These are phyloP conservation scores for Pristionchus japonicus DNA, from an alignment of 2,888 invertebrate genomes.

Conservation along the genomic window DNA sequence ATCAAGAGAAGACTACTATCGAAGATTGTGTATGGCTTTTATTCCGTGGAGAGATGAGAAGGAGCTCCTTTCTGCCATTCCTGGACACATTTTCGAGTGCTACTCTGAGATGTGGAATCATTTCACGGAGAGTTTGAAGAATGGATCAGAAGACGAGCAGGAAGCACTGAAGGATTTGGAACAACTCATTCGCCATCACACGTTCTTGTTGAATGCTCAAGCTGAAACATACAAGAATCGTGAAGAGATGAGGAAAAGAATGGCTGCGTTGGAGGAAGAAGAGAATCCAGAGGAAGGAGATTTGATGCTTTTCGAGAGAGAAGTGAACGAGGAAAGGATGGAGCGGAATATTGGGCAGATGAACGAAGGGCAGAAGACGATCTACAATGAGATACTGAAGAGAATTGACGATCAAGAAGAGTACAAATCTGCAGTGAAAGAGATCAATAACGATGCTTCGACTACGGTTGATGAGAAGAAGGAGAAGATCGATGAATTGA, in stretches of 20 bases:
- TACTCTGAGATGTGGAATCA: neutral
- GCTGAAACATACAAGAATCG: neutral
- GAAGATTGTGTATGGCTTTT: neutral
- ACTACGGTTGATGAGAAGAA: neutral
- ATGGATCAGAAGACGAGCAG: neutral
- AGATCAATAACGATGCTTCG: neutral
- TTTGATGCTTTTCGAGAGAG: neutral
- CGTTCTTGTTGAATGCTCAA: neutral
- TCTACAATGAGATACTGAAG: too few species aligned
- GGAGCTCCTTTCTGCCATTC: neutral
- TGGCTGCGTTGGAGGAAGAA: neutral
- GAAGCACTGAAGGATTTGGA: neutral
- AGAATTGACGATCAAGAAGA: too few species aligned
- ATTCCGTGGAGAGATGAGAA: slow-evolving; percentile 17
- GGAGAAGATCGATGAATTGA: too few species aligned
- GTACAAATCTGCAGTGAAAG: neutral
- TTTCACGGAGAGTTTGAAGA: neutral
- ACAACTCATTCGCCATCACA: neutral
- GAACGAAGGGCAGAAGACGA: neutral
- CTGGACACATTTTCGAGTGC: neutral
- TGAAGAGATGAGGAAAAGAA: neutral
- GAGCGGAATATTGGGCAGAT: neutral
- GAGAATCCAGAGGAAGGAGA: neutral
- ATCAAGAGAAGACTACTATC: slow-evolving; percentile 1
- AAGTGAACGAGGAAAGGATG: neutral